A percentile compares a stretch with the other conserved stretches of the same genome.
These are phyloP conservation scores for Serrognathus titanus DNA, from an alignment of 2,888 invertebrate genomes.

Conservation along the genomic window DNA sequence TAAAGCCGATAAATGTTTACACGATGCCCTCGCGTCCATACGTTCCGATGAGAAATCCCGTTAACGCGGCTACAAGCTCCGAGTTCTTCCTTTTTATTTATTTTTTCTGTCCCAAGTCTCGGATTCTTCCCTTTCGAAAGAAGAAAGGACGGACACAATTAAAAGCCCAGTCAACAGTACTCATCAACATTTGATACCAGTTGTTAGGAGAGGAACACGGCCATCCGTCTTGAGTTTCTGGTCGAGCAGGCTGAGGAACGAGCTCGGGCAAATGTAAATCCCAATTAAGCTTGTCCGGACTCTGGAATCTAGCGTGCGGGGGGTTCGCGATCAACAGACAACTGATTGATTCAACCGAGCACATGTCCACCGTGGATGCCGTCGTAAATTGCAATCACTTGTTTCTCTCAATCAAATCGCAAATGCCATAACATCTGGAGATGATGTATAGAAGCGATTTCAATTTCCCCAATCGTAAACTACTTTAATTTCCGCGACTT, in stretches of 20 bases:
- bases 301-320: slow-evolving; percentile 34
- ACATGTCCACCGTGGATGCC: slow-evolving; percentile 39
- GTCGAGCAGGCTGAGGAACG: slow-evolving; percentile 36
- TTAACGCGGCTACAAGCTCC: not conserved
- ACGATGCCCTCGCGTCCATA: no score
- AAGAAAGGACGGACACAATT: slow-evolving; percentile 14
- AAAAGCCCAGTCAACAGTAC: slow-evolving; percentile 19
- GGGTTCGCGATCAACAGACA: slow-evolving; percentile 41
- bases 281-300: slow-evolving; percentile 48
- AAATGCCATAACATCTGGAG: slow-evolving; percentile 12
- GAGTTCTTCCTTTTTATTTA: not conserved
- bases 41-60: not conserved
- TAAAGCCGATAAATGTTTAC: slow-evolving; percentile 6
- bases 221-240: slow-evolving; percentile 30
- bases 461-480: no score
- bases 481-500: no score
- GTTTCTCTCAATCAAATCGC: slow-evolving; percentile 18
- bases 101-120: not conserved
- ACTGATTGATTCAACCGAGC: slow-evolving; percentile 49
- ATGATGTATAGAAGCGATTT: not conserved
- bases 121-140: not conserved
- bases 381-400: slow-evolving; percentile 42
- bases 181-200: slow-evolving; percentile 20
- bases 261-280: slow-evolving; percentile 46
- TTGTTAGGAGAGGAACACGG: slow-evolving; percentile 23